These are phyloP conservation scores for Argyresthia albistria DNA, from an alignment of 2,888 invertebrate species.

Conservation along the genomic window DNA sequence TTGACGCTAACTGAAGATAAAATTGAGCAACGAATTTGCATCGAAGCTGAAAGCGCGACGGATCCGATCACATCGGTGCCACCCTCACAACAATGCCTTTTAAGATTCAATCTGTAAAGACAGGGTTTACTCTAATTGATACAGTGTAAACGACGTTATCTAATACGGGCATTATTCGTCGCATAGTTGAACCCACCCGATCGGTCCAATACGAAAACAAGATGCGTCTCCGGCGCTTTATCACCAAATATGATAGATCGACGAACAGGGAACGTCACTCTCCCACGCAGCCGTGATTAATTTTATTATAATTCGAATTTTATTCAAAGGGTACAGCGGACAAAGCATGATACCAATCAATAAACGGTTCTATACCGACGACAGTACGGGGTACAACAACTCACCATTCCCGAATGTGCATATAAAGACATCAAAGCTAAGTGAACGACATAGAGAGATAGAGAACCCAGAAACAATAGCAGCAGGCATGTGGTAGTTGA, in stretches of 20 bases:
- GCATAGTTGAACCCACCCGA: conserved; percentile 27
- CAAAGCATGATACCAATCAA: conserved; percentile 71
- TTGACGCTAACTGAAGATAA: conserved; percentile 57
- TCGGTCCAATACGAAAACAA: conserved; percentile 38
- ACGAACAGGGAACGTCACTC: conserved; percentile 52
- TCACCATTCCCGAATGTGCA: conserved; percentile 58
- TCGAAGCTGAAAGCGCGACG: conserved; percentile 48
- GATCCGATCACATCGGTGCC: conserved; percentile 46
- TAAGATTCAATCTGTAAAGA: not conserved
- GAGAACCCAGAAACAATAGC: conserved; percentile 50
- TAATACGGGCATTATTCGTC: conserved; percentile 6
- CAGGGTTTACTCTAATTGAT: conserved; percentile 1
- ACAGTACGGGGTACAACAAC: conserved; percentile 68
- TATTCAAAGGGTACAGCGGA: conserved; percentile 72
- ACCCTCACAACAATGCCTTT: not conserved
- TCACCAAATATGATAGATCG: conserved; percentile 73
- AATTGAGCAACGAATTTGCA: conserved; percentile 61
- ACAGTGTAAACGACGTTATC: conserved; percentile 1
- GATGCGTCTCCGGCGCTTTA: conserved; percentile 63
- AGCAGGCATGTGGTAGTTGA: not conserved
- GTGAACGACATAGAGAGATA: conserved; percentile 49
- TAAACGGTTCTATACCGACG: conserved; percentile 71
- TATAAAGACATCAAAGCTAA: conserved; percentile 64
- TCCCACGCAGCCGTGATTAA: conserved; percentile 70
- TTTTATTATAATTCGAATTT: conserved; percentile 73